Base-by-base conservation (phyloP, 2,797 vertebrate species). In the Pyrocephalus nanus region DNA sequence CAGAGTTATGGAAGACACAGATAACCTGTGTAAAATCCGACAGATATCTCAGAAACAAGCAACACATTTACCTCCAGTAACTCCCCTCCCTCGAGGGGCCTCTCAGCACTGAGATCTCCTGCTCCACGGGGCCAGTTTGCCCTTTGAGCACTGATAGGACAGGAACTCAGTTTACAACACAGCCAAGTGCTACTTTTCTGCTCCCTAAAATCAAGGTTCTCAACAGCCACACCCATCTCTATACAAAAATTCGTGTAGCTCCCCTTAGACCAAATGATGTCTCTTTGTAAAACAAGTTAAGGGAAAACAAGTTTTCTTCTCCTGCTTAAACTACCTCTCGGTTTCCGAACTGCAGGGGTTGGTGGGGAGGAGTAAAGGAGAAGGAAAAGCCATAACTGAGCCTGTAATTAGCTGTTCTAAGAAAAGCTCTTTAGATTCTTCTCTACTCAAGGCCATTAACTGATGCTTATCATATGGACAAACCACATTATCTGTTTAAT, bases 1-100 rank as follows among this genome's bases (percentile, higher is more conserved):
- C 7, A 8, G 19, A 57, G 50, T 7, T 5, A 15, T 1, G 1
- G 12, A 18, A 20, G 17, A 36, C 43, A 82, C 42, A 38, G 29
- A 51, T 15, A 42, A 42, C 2, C 27, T 12, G 16, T 2, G 42
- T 36, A 6, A 80, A 42, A 18, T 0, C 51, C 73, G 34, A 17
- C 5, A 45, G 25, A 4, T 4, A 12, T n/a, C 9, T 13, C 1
- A 86, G 62, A 40, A 75, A 20, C 6, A 15, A 57, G 36, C 0
- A 5, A 2, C 40, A 10, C 1, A 1, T 5, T 2, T 0, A 0
- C 29, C 53, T 32, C 1, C 7, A 55, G n/a, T 4, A 38, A 12
- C 3, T 4, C 7, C 13, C 22, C 27, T 45, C 30, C 32, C n/a
- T 16, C 1, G 0, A 6, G 4, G 8, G 4, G 5, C 42, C 50